These are phyloP conservation scores for Drosophila maculinotata DNA, from an alignment of 2,888 invertebrate species.

Conservation along the genomic window DNA sequence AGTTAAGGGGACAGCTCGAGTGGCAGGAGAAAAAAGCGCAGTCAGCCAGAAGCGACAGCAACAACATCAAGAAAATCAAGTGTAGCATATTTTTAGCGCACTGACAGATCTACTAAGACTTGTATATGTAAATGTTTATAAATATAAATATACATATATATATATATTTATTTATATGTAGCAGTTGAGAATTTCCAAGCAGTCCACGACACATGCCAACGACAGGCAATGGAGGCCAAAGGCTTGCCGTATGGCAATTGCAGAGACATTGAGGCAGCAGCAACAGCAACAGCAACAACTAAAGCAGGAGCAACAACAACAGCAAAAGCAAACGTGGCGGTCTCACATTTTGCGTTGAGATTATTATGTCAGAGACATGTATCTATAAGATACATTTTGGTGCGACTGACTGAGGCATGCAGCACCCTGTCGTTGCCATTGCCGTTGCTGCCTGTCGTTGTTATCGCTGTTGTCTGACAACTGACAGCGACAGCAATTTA, in stretches of 20 bases:
- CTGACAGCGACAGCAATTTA: constrained; percentile 83
- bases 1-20: constrained; percentile 17
- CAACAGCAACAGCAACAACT: constrained; percentile 13
- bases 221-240: constrained; percentile 31
- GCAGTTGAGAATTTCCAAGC: constrained; percentile 30
- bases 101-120: constrained; percentile 18
- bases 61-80: constrained; percentile 44
- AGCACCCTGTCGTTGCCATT: constrained; percentile 34
- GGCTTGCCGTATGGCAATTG: constrained; percentile 40
- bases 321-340: constrained; percentile 6
- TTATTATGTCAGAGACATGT: constrained; percentile 71
- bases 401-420: constrained; percentile 45
- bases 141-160: constrained; percentile 1
- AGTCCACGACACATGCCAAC: constrained; percentile 37
- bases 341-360: constrained; percentile 36
- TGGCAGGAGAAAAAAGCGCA: constrained; percentile 24
- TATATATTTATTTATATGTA: not conserved
- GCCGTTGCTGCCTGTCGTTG: constrained; percentile 62
- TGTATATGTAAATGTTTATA: constrained; percentile 3
- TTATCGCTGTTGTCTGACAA: constrained; percentile 74
- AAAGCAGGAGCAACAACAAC: constrained; percentile 18
- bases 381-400: constrained; percentile 71
- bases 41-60: constrained; percentile 3
- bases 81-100: constrained; percentile 54
- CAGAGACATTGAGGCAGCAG: constrained; percentile 58